Evolutionary conservation across 30 jellyfish, hydroid and myxozoan species (phyloP), one percentile per base, ranked within the genome.

Genomic region (Hydractinia echinata): DNA sequence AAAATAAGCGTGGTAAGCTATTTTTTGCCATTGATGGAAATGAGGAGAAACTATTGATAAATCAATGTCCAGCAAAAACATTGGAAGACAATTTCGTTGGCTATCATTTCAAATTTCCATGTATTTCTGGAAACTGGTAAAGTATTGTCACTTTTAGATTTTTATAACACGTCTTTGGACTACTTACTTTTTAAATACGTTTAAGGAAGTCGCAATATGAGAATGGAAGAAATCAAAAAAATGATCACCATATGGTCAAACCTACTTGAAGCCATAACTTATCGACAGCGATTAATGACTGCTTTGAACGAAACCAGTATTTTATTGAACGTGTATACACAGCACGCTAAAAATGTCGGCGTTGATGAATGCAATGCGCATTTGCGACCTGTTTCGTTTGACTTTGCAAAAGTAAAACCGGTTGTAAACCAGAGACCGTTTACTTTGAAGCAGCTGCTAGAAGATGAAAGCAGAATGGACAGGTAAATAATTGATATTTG

Each of bases 361-460:
- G 73, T 88, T 55, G 96, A 88, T 61, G 96, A 83, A 53, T 88
- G 96, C 48, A 94, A 88, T 56, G 81, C 77, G 7, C 76, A 76
- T 66, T 64, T 88, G 76, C 70, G 96, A 52, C 86, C 93, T 6
- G 94, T 83, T 15, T 79, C 96, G 3, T 88, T 88, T 69, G 96
- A 88, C 30, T 83, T 77, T 49, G 94, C 96, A 1, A 89, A 88
- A 58, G 76, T 48, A 87, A 83, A 83, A 74, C 84, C 96, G 4
- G 94, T 83, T 4, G 55, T 44, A 52, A 85, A 83, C 44, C 79
- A 88, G 51, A 77, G 67, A 48, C 96, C 88, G 53, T 55, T 88
- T 5, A 62, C 87, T 4, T 71, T 87, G 18, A 76, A 66, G 58
- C 77, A 83, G 61, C 56, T 88, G 56, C 55, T 88, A 61, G 90